Evolutionary conservation across 2,113 vertebrate species (phyloP), one percentile per base, ranked within the genome.

Genomic region (Pelmatolapia mariae): DNA sequence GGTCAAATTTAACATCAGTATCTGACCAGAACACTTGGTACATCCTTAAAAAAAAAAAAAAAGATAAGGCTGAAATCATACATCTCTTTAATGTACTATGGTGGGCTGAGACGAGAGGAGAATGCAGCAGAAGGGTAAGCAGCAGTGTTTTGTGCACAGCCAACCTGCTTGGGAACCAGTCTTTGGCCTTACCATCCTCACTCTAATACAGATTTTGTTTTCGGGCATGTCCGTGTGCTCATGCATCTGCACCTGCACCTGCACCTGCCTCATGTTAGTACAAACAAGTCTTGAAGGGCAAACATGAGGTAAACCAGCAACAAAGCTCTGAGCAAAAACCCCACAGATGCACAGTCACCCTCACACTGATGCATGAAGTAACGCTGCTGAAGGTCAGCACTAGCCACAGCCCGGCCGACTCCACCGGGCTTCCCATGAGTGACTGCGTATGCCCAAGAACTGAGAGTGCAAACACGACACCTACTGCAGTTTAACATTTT

Each of bases 81-180:
- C 19, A 26, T 73, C 40, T 81, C 86, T 91, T 86, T 78, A 40
- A 91, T 81, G 81, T 56, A 9, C 82, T 22, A 8, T 22, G n/a
- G 31, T n/a, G 59, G 57, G 54, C 22, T 10, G 47, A 45, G 16
- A 87, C 13, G 7, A 47, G 80, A 66, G 59, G 33, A 80, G 81
- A 90, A 92, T 89, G 83, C 81, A 86, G 36, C 80, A 63, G 22
- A 22, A 57, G 85, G 76, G 93, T 87, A 29, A 85, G 76, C 59
- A 86, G 78, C 33, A 81, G 59, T 33, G 56, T 59, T 73, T 68
- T 59, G 36, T 81, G 82, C 52, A 83, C 8, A 71, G 71, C 66
- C 82, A 45, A 68, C 83, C 81, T 90, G 80, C 53, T 66, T 81
- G 1, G 40, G 59, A 86, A 81, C n/a, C 81, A 19, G 71, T 61